Percentiles rank a stretch among this genome's conserved stretches.
phyloP scores from a whole-genome alignment of 2,113 vertebrate species.

The Heptranchias perlo region DNA sequence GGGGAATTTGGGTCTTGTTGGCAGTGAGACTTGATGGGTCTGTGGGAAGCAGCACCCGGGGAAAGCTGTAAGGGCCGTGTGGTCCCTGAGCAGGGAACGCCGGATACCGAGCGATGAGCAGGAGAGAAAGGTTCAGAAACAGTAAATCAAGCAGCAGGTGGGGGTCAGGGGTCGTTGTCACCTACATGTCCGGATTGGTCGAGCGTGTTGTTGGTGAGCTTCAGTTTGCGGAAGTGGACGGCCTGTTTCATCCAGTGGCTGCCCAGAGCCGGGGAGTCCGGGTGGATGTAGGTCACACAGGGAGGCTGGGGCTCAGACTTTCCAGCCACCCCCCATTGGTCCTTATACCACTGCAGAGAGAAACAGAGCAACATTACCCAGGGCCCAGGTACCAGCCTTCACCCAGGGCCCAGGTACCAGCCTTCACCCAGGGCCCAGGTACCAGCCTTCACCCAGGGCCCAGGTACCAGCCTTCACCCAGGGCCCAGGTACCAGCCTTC shows the following conservation, averaged over 20 bases:
- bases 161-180: constrained; percentile 12
- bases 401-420: too few species aligned
- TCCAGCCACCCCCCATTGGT: constrained; percentile 84
- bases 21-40: too few species aligned
- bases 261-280: constrained; percentile 79
- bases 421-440: not conserved
- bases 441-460: not conserved
- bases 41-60: too few species aligned
- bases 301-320: constrained; percentile 85
- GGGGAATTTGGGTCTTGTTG: too few species aligned
- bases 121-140: not conserved
- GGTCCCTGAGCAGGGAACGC: not conserved
- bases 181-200: constrained; percentile 82
- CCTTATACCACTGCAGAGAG: constrained; percentile 77
- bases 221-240: constrained; percentile 81
- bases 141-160: not conserved
- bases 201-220: constrained; percentile 85
- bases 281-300: constrained; percentile 79
- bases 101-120: not conserved
- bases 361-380: not conserved
- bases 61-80: not conserved
- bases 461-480: too few species aligned
- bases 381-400: too few species aligned
- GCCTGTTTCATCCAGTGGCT: constrained; percentile 90
- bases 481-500: too few species aligned